Percentiles rank a stretch among this genome's conserved stretches.
Conservation (phyloP, 2,797 vertebrate genomes). For the Coregonus ussuriensis region DNA sequence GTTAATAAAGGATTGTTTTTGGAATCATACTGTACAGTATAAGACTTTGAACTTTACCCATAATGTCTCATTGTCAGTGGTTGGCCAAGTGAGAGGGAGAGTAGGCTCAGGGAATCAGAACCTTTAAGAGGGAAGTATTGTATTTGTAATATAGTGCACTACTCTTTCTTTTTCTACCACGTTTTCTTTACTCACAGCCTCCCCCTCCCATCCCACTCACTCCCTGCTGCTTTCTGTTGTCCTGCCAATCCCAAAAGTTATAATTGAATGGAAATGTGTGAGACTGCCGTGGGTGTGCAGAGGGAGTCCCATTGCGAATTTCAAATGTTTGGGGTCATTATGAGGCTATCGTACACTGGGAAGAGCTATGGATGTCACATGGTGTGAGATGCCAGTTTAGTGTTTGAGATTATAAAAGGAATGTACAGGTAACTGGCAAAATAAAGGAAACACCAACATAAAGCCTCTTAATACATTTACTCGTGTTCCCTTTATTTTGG, state of each 20-base stretch:
- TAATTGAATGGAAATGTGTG: constrained; percentile 58
- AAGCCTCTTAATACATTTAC: no score
- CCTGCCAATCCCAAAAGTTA: constrained; percentile 56
- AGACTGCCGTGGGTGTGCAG: constrained; percentile 56
- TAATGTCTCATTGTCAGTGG: background rate
- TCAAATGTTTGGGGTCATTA: constrained; percentile 64
- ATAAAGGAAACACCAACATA: no score
- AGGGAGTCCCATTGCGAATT: constrained; percentile 54
- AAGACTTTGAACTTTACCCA: background rate
- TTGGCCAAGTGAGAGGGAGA: background rate
- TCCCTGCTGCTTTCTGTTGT: constrained; percentile 52
- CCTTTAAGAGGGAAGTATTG: background rate
- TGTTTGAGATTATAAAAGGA: constrained; percentile 67
- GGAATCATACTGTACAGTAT: background rate
- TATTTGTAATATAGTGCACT: background rate
- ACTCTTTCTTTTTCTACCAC: background rate
- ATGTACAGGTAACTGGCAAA: constrained; percentile 18
- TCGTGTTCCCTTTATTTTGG: no score
- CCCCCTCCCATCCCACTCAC: constrained; percentile 26
- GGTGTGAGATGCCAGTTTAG: constrained; percentile 59
- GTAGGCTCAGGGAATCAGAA: background rate
- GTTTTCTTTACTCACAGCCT: background rate
- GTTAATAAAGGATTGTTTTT: background rate
- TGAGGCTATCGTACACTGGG: constrained; percentile 56
- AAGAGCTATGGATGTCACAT: constrained; percentile 56